Evolutionary conservation across 1,140 invertebrate genomes (phyloP), one percentile per base, ranked within the genome.

Genomic region (Oncopeltus fasciatus): DNA sequence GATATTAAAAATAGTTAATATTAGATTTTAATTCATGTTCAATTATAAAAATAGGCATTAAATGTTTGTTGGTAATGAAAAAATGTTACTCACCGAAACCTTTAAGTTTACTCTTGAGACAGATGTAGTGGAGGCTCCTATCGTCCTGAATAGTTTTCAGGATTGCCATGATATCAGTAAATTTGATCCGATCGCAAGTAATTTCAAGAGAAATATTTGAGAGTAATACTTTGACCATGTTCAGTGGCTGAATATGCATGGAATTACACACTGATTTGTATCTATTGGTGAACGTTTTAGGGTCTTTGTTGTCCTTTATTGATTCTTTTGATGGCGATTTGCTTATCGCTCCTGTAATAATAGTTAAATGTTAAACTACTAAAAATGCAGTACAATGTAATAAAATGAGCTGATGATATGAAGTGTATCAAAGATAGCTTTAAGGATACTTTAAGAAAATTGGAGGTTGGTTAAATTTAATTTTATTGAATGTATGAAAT

Each of bases 91-190:
- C 63, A 68, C 65, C 64, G 18, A 56, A 53, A 33, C 68, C 71
- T 53, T 72, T 72, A 53, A 76, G 72, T 58, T 68, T 68, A 67
- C 74, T 74, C 69, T 74, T 73, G 60, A 82, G 75, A n/a, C 74
- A 71, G 20, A 81, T 72, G 24, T 76, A 75, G 67, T 81, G 80
- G 27, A 85, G 73, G 61, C 77, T 81, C 20, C 78, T 74, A 69
- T 85, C 84, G 29, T 79, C 75, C 2, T 80, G 78, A 1, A 86
- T 66, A 0, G 84, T 81, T 62, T 81, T 81, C 27, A 86, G 67
- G 11, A 85, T 81, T 0, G 82, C 82, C n/a, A 73, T 74, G 83
- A 84, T 86, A 57, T 86, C 83, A 38, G 78, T 77, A 63, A 81
- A 77, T 68, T 83, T 85, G 18, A 86, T 76, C 24, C 83, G 76